phyloP scores from a whole-genome alignment of 1,140 invertebrate genomes.

The Arctopsyche grandis region DNA sequence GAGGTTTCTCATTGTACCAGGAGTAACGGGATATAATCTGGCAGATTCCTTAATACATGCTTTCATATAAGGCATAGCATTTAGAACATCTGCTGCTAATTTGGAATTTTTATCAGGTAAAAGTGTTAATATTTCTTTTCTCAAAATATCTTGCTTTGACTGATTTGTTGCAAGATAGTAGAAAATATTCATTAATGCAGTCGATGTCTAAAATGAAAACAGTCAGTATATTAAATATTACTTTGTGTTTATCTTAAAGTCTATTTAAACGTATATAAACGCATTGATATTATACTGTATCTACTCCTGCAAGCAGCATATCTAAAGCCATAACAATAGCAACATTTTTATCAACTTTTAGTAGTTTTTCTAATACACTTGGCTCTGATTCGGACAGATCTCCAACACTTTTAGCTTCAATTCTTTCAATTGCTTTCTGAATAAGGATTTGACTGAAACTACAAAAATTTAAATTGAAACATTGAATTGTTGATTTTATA shows the following conservation, averaged over 20 bases:
- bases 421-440: conserved; percentile 58
- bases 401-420: conserved; percentile 46
- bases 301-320: conserved; percentile 79
- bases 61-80: conserved; percentile 70
- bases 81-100: conserved; percentile 67
- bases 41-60: conserved; percentile 75
- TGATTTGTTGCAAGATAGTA: conserved; percentile 69
- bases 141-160: conserved; percentile 67
- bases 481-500: conserved; percentile 8
- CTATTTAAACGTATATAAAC: no score
- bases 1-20: conserved; percentile 65
- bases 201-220: conserved; percentile 56
- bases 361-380: conserved; percentile 68
- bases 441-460: conserved; percentile 59
- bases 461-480: conserved; percentile 30
- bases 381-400: conserved; percentile 55
- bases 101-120: conserved; percentile 62
- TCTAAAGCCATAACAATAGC: conserved; percentile 76
- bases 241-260: no score
- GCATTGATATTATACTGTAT: no score
- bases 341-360: conserved; percentile 65
- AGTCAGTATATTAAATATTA: no score
- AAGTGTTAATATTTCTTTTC: conserved; percentile 65
- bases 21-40: conserved; percentile 66
- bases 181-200: conserved; percentile 59